phyloP scores from a whole-genome alignment of 1,140 invertebrate genomes.

The Drosophila micromelanica region DNA sequence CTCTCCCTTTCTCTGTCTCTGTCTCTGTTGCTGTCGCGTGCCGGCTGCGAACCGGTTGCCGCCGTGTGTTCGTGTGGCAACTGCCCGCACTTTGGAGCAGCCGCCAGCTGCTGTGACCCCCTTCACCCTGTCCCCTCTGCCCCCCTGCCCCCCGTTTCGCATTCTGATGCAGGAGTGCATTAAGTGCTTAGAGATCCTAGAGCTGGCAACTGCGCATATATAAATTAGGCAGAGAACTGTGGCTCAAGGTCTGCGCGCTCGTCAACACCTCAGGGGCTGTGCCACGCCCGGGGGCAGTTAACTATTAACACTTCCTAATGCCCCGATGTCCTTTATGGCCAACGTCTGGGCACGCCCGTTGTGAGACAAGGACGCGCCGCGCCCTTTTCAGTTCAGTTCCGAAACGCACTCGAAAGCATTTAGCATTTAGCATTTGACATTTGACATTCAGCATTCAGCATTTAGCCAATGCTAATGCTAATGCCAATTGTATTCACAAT shows the following conservation, averaged over 20 bases:
- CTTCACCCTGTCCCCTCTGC: background rate
- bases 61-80: slow-evolving; percentile 32
- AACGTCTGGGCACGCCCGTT: slow-evolving; percentile 48
- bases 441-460: background rate
- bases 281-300: slow-evolving; percentile 63
- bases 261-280: slow-evolving; percentile 47
- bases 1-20: background rate
- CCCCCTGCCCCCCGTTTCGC: background rate
- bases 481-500: background rate
- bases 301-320: slow-evolving; percentile 77
- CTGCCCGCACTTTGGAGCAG: slow-evolving; percentile 15
- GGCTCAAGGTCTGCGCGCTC: slow-evolving; percentile 14
- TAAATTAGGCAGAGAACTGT: slow-evolving; percentile 29
- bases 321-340: slow-evolving; percentile 58
- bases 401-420: slow-evolving; percentile 57
- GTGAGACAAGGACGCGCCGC: slow-evolving; percentile 20
- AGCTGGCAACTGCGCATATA: slow-evolving; percentile 5
- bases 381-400: background rate
- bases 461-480: background rate
- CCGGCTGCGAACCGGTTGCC: slow-evolving; percentile 71
- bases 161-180: slow-evolving; percentile 10
- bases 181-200: slow-evolving; percentile 26
- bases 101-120: background rate
- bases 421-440: slow-evolving; percentile 14
- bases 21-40: slow-evolving; percentile 61